Evolutionary conservation across 1,140 invertebrate genomes (phyloP).

Genomic region (Glomeris maerens): DNA sequence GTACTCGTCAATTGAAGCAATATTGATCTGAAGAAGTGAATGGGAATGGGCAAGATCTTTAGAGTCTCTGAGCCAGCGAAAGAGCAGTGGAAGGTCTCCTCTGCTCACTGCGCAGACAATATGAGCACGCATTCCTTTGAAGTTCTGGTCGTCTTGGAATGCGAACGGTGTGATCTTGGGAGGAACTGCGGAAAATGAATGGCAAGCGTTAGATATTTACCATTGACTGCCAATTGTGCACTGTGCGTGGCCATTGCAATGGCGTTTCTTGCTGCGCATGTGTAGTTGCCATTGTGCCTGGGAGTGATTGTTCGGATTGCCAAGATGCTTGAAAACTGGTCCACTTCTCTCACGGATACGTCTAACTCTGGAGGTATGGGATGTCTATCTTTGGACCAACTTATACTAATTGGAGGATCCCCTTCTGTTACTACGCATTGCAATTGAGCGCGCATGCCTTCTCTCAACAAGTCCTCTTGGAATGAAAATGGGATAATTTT

Average conservation of each 20-base stretch:
- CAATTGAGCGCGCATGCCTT: slow-evolving; percentile 53
- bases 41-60: slow-evolving; percentile 25
- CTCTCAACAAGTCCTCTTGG: slow-evolving; percentile 39
- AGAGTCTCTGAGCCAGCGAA: slow-evolving; percentile 31
- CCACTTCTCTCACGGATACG: background rate
- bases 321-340: background rate
- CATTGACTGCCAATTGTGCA: slow-evolving; percentile 37
- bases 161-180: background rate
- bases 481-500: slow-evolving; percentile 42
- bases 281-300: slow-evolving; percentile 40
- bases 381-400: background rate
- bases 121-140: slow-evolving; percentile 10
- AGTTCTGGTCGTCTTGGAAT: background rate
- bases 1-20: background rate
- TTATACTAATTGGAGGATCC: slow-evolving; percentile 36
- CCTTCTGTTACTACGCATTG: slow-evolving; percentile 50
- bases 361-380: background rate
- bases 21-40: slow-evolving; percentile 16
- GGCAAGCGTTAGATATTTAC: slow-evolving; percentile 26
- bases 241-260: slow-evolving; percentile 35
- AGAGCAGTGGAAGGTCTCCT: slow-evolving; percentile 17
- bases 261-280: slow-evolving; percentile 37
- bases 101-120: slow-evolving; percentile 21
- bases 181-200: background rate
- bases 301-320: slow-evolving; percentile 12